These are phyloP conservation scores for Eupithecia inturbata DNA, from an alignment of 2,888 invertebrate species.

Conservation along the genomic window DNA sequence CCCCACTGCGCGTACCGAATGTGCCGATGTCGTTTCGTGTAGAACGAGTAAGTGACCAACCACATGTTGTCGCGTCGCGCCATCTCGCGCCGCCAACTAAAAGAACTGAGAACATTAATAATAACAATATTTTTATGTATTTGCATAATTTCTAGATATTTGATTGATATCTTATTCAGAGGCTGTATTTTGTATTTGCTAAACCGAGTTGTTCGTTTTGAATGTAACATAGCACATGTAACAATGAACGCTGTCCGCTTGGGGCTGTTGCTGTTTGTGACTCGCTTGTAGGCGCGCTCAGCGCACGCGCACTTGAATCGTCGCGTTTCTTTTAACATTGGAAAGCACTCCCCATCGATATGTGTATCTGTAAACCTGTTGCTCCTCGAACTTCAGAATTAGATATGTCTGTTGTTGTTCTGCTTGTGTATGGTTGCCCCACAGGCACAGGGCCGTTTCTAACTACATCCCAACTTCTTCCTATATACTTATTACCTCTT, in stretches of 20 bases:
- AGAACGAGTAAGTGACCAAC: no score
- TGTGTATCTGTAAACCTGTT: background rate
- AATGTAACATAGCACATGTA: background rate
- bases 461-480: no score
- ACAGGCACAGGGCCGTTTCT: no score
- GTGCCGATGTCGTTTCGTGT: background rate
- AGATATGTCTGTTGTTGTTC: background rate
- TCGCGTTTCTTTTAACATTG: background rate
- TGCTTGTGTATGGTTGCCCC: background rate
- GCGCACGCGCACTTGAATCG: background rate
- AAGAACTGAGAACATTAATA: background rate
- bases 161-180: background rate
- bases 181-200: constrained; percentile 4
- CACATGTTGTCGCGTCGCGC: background rate
- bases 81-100: background rate
- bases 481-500: background rate
- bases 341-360: background rate
- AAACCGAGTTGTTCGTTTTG: background rate
- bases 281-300: background rate
- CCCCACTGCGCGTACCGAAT: constrained; percentile 14
- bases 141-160: background rate
- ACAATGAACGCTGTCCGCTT: background rate
- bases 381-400: background rate
- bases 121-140: background rate
- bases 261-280: constrained; percentile 1